Percentiles rank a stretch among this genome's conserved stretches.
These are phyloP conservation scores for Mythimna vitellina DNA, from an alignment of 2,888 invertebrate species.

Conservation along the genomic window DNA sequence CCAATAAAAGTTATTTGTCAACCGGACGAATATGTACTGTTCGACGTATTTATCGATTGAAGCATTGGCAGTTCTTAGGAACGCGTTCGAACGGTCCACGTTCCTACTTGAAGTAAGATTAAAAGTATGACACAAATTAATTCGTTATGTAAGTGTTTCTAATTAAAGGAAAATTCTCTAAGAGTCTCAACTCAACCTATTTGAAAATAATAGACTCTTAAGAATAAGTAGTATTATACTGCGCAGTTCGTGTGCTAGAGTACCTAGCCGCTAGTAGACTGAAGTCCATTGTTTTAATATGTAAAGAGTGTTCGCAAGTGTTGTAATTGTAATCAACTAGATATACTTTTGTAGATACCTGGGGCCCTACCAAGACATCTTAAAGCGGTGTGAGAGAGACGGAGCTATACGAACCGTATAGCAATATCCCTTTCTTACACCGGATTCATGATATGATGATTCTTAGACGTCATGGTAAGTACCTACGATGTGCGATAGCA, in stretches of 20 bases:
- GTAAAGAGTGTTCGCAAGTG: slow-evolving; percentile 28
- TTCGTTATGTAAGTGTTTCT: not conserved
- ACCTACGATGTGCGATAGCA: slow-evolving; percentile 24
- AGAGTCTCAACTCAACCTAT: not conserved
- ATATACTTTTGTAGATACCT: not conserved
- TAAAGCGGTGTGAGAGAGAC: too few species aligned
- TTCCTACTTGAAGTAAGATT: not conserved
- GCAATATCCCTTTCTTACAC: too few species aligned
- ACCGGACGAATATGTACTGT: not conserved
- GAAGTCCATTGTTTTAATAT: slow-evolving; percentile 48
- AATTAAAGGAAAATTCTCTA: not conserved
- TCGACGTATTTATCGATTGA: not conserved
- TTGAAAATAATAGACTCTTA: slow-evolving; percentile 11
- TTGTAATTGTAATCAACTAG: slow-evolving; percentile 44
- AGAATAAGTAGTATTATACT: slow-evolving; percentile 55
- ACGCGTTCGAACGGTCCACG: too few species aligned
- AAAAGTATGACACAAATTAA: slow-evolving; percentile 3
- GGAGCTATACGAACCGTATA: too few species aligned
- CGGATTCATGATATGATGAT: too few species aligned
- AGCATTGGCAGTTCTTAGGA: not conserved
- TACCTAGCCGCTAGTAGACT: slow-evolving; percentile 7
- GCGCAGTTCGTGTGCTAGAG: slow-evolving; percentile 49
- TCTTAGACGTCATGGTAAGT: not conserved
- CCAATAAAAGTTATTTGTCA: not conserved
- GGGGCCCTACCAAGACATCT: too few species aligned